Evolutionary conservation across 2,113 vertebrate genomes (phyloP), one percentile per base, ranked within the genome.

Genomic region (Xiphophorus maculatus): DNA sequence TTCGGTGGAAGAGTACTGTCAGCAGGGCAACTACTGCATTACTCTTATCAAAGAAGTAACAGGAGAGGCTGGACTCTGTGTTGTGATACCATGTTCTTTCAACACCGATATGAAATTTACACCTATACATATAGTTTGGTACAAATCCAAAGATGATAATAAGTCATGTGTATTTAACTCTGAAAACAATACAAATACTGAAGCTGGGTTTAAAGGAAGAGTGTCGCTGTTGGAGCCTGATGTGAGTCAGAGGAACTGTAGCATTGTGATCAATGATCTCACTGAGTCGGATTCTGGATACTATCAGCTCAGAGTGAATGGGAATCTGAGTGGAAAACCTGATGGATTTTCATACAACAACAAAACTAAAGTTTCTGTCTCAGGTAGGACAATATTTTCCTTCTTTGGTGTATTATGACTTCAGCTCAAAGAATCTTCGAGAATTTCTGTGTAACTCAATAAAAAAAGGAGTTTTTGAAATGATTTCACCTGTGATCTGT

Each of bases 1-100:
- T 11, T 0, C 0, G 13, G 4, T 0, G 27, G 0, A 0, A 63
- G 0, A 0, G 27, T 0, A 0, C 4, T 90, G 75, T 63, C 0
- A 0, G 0, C 0, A 25, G 33, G 22, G 0, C 5, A 3, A 8
- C 2, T 83, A 4, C 68, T 88, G 85, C 69, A 30, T 79, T 73
- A 48, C 37, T 37, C 42, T 79, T 0, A 32, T 1, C 62, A 48
- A 68, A 1, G 73, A 4, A 3, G 66, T 87, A 44, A 85, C 27
- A 61, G 84, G 79, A 25, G 81, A 90, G 44, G 80, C 65, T 35
- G 90, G 89, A 44, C 90, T 90, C 71, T 90, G 89, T 76, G 68
- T 60, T 17, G 80, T 87, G 54, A 87, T 92, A 25, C 85, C 82
- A 0, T 92, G 90, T 42, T 88, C 71, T 30, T 88, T 17, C 67